Base-by-base conservation (phyloP, 2,113 vertebrate species). In the Ahaetulla prasina region DNA sequence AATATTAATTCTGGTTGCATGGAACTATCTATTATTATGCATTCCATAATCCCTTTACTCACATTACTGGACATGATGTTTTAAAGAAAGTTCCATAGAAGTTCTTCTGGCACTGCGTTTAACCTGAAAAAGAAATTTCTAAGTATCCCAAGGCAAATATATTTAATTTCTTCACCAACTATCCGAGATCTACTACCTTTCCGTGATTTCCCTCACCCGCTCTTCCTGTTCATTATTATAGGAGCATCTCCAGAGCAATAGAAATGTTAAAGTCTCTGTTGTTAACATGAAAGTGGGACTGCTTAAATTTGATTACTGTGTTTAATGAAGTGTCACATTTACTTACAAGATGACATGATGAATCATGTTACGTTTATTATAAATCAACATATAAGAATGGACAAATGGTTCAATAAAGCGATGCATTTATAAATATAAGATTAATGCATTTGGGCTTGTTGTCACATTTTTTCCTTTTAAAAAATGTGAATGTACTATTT, bases 261-360 rank as follows among this genome's bases (percentile, higher is more conserved):
- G 95, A 94, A 93, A 91, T 7, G 8, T 60, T 93, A 96, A 96
- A 96, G 96, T 95, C 95, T 96, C 94, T 18, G 92, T 96, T 97
- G 96, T 96, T 97, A 97, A 96, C 96, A 96, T 84, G 92, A 90
- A 96, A 96, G 95, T 94, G 96, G 96, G 94, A 92, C 94, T 95
- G 96, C 96, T 96, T 96, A 97, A 95, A 98, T 97, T 95, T 97
- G 97, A 97, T 98, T 96, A 98, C 96, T 92, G 97, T 97, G 97
- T 97, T 98, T 97, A 98, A 97, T 97, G 98, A 97, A 98, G 97
- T 97, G 97, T 97, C 94, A 35, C 96, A 94, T 97, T 97, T 97
- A 97, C 97, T 98, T 97, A 97, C 97, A 97, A 96, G 96, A 97
- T 96, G 96, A 95, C 96, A 95, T 95, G 97, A 97, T 97, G 97